These are phyloP conservation scores for Zosterops pallidus DNA, from an alignment of 2,113 vertebrate species.

Conservation along the genomic window DNA sequence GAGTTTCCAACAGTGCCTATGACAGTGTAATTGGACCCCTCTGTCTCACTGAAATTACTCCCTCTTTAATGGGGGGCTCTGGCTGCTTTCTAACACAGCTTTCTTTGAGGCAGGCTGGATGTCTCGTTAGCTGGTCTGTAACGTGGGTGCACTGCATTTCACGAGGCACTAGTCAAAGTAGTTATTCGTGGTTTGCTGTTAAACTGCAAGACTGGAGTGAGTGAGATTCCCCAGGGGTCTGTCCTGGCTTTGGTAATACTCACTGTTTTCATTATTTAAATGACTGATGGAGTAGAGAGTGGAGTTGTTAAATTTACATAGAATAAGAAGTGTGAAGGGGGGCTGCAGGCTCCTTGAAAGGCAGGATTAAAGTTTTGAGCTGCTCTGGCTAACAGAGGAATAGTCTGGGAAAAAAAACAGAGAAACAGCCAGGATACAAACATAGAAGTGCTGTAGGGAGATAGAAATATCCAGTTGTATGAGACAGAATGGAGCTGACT, in stretches of 20 bases:
- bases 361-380: not conserved
- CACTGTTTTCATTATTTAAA: slow-evolving; percentile 37
- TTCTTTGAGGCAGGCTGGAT: not conserved
- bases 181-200: slow-evolving; percentile 12
- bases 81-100: not conserved
- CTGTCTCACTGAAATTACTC: not conserved
- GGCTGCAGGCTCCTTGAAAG: not conserved
- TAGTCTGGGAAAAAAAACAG: not conserved
- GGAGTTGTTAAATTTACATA: not conserved
- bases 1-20: not conserved
- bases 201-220: slow-evolving; percentile 3
- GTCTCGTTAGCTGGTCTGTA: not conserved
- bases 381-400: not conserved
- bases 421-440: not conserved
- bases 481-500: not conserved
- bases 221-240: slow-evolving; percentile 3
- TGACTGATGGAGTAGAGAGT: not conserved
- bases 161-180: not conserved
- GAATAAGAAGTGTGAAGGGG: not conserved
- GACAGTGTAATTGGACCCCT: not conserved
- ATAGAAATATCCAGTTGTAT: not conserved
- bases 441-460: not conserved
- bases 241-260: slow-evolving; percentile 16
- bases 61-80: not conserved
- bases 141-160: not conserved